Evolutionary conservation across 2,797 vertebrate species (phyloP).

Genomic region (Acropternis orthonyx): DNA sequence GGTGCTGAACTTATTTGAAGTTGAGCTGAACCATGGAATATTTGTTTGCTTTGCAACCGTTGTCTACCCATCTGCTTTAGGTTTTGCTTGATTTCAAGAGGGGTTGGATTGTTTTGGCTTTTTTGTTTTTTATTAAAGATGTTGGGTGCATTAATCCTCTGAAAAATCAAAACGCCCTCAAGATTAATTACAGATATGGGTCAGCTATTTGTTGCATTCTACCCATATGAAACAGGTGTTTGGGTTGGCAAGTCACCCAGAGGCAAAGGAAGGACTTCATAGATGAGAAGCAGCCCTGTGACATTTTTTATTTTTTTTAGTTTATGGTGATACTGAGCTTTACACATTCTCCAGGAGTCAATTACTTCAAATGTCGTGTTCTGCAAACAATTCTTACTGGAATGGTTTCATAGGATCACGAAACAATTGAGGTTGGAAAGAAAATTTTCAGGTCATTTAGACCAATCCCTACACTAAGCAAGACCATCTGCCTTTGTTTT

Average conservation of each 20-base stretch:
- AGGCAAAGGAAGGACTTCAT: background rate
- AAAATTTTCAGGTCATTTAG: background rate
- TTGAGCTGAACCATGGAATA: conserved; percentile 13
- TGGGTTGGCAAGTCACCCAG: conserved; percentile 17
- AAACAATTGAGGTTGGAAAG: background rate
- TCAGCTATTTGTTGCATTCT: conserved; percentile 6
- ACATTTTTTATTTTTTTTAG: background rate
- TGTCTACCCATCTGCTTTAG: conserved; percentile 53
- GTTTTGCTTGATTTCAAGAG: conserved; percentile 36
- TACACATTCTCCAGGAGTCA: background rate
- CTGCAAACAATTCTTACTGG: background rate
- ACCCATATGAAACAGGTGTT: conserved; percentile 14
- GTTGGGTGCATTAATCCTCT: background rate
- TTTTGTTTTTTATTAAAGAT: conserved; percentile 15
- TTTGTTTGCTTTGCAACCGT: conserved; percentile 34
- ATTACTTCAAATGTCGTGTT: background rate
- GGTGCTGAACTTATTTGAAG: conserved; percentile 2
- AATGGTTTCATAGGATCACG: background rate
- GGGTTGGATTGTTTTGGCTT: background rate
- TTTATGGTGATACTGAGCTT: background rate
- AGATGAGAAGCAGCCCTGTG: background rate
- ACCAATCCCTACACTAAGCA: background rate
- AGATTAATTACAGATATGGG: conserved; percentile 32
- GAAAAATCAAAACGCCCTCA: background rate
- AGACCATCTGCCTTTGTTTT: background rate